Percentiles rank a stretch among this genome's conserved stretches.
phyloP scores from a whole-genome alignment of 2,113 vertebrate species.

The Dromiciops gliroides region DNA sequence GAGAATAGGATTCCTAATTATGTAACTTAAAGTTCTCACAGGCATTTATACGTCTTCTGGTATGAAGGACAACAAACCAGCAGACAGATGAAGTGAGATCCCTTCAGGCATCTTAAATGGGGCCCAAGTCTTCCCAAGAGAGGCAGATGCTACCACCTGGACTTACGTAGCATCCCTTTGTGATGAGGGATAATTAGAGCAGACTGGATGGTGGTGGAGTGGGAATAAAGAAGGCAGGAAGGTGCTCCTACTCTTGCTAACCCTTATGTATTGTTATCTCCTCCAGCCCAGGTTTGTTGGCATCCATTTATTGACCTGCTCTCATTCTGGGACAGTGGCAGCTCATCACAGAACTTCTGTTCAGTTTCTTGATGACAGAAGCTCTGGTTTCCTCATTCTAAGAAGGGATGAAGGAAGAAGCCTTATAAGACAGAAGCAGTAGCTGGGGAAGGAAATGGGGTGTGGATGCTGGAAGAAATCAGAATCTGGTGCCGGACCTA shows the following conservation, averaged over 20 bases:
- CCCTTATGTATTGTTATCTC: background rate
- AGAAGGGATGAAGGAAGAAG: background rate
- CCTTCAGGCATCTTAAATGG: background rate
- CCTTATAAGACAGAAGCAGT: background rate
- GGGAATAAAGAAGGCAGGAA: background rate
- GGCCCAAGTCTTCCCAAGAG: background rate
- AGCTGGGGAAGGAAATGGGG: background rate
- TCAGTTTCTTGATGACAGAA: background rate
- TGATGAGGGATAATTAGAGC: background rate
- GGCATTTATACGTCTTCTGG: background rate
- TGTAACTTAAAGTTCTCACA: background rate
- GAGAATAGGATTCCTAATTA: background rate
- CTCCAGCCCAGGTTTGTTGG: rapidly evolving
- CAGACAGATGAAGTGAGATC: background rate
- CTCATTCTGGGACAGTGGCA: background rate
- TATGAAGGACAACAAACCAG: background rate
- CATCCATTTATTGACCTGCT: background rate
- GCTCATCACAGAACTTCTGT: background rate
- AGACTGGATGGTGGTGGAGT: background rate
- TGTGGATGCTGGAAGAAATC: background rate
- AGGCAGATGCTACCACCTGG: background rate
- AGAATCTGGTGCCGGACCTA: background rate
- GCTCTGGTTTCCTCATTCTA: background rate
- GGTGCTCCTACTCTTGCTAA: background rate
- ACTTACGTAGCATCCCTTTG: background rate